A percentile compares a stretch with the other conserved stretches of the same genome.
phyloP scores from a whole-genome alignment of 2,797 vertebrate species.

The Crax fasciolata region DNA sequence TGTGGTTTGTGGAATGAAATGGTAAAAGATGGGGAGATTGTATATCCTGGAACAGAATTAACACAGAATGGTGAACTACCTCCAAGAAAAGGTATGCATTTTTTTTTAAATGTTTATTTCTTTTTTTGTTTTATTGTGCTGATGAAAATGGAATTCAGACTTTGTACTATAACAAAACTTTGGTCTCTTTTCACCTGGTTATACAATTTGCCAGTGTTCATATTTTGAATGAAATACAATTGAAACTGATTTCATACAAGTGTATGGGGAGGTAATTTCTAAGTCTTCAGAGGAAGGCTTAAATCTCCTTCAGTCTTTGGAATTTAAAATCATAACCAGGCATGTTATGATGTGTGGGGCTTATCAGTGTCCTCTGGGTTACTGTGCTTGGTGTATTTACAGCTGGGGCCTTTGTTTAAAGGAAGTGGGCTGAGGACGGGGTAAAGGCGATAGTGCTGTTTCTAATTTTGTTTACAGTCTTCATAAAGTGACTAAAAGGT shows the following conservation, averaged over 20 bases:
- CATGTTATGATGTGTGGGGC: not conserved
- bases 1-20: constrained; percentile 99
- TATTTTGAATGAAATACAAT: not conserved
- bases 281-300: not conserved
- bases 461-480: not conserved
- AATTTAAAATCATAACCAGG: not conserved
- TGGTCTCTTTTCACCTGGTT: accelerated
- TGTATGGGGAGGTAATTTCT: not conserved
- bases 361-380: constrained; percentile 19
- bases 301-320: not conserved
- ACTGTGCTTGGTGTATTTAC: constrained; percentile 25
- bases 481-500: constrained; percentile 12
- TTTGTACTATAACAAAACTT: not conserved
- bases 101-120: not conserved
- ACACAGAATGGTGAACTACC: constrained; percentile 87
- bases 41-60: constrained; percentile 91
- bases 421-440: constrained; percentile 17
- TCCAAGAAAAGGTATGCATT: constrained; percentile 83
- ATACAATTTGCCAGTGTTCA: not conserved
- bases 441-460: not conserved
- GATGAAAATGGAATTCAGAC: not conserved
- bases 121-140: not conserved
- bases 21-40: constrained; percentile 98
- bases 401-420: constrained; percentile 38
- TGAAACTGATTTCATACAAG: not conserved